Conservation (phyloP, 2,113 vertebrate species). For the Rhadina sibilatrix region DNA sequence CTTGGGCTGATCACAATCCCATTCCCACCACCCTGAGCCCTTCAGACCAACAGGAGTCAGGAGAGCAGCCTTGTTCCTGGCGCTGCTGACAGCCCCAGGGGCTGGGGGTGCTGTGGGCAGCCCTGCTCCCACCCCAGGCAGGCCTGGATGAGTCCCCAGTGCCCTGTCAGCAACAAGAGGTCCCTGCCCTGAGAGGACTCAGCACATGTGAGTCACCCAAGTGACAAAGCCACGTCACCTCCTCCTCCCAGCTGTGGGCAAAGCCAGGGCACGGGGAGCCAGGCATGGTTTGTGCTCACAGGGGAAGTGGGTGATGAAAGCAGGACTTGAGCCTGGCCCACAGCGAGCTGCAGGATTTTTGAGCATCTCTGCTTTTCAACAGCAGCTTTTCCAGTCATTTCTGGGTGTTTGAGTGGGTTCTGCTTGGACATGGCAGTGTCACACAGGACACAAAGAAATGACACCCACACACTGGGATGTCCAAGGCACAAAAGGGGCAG, state of each 20-base stretch:
- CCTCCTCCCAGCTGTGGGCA: background rate
- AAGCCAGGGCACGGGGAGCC: background rate
- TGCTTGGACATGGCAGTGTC: too few species aligned
- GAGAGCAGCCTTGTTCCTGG: rapidly evolving
- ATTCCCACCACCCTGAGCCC: background rate
- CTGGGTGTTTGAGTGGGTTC: background rate
- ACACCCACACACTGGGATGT: too few species aligned
- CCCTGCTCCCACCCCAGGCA: background rate
- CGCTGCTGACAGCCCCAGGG: background rate
- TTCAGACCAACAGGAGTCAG: background rate
- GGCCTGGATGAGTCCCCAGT: background rate
- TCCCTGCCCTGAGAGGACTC: background rate
- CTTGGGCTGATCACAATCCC: background rate
- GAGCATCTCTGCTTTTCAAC: background rate
- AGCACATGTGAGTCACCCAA: background rate
- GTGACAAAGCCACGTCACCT: background rate
- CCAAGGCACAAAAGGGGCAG: too few species aligned
- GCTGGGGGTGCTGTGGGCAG: background rate
- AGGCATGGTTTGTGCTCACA: rapidly evolving
- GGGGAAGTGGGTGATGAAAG: background rate
- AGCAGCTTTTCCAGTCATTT: background rate
- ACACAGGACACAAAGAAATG: too few species aligned
- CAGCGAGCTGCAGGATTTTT: background rate
- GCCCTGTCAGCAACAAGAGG: background rate
- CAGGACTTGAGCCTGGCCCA: background rate